These are phyloP conservation scores for Orchesella cincta DNA, from an alignment of 1,140 invertebrate genomes.

Conservation along the genomic window DNA sequence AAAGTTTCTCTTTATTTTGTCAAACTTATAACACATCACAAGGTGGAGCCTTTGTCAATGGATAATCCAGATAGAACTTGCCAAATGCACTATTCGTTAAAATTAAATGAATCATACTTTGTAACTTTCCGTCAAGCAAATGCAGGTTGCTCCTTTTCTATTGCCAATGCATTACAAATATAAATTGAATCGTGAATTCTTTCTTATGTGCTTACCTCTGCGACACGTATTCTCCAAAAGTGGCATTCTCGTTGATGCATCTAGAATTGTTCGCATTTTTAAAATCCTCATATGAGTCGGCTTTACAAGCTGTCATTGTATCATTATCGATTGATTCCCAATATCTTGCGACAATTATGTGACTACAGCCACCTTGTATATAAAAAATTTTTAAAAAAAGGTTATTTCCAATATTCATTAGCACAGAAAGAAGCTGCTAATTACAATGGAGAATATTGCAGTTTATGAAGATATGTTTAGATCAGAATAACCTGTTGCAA, in stretches of 20 bases:
- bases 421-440: too few relatives aligned
- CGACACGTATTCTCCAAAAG: not conserved
- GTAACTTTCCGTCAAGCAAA: not conserved
- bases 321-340: conserved; percentile 10
- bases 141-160: not conserved
- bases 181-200: too few relatives aligned
- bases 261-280: not conserved
- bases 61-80: not conserved
- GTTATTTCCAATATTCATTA: too few relatives aligned
- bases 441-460: too few relatives aligned
- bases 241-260: not conserved
- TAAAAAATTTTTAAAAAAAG: not conserved
- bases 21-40: too few relatives aligned
- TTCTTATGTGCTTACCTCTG: not conserved
- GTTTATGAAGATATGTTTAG: too few relatives aligned
- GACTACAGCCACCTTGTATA: conserved; percentile 7
- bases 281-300: conserved; percentile 25
- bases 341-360: conserved; percentile 28
- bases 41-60: too few relatives aligned
- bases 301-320: conserved; percentile 23
- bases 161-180: not conserved
- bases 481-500: not conserved
- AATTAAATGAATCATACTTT: not conserved
- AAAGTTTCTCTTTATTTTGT: too few relatives aligned
- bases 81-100: not conserved